These are phyloP conservation scores for Amyelois transitella DNA, from an alignment of 1,140 invertebrate genomes.

Conservation along the genomic window DNA sequence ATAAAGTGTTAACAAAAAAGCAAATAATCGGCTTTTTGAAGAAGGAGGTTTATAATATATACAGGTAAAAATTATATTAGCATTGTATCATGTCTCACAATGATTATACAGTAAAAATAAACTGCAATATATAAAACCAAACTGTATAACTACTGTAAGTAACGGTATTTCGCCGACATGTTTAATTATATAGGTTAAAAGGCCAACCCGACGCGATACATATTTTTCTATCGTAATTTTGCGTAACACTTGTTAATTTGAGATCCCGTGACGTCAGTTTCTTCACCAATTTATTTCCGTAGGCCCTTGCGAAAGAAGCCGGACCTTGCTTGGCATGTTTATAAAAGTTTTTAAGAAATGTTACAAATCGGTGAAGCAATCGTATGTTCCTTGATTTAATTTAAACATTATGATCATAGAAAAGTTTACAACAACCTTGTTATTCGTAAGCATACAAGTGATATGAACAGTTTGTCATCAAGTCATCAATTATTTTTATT, in stretches of 20 bases:
- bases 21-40: no score
- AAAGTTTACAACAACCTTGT: not conserved
- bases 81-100: no score
- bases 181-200: constrained; percentile 22
- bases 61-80: no score
- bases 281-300: constrained; percentile 48
- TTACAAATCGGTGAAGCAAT: not conserved
- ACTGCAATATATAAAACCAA: no score
- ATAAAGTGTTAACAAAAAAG: no score
- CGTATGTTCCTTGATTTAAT: not conserved
- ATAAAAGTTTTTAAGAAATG: constrained; percentile 1
- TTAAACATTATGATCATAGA: not conserved
- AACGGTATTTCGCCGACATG: no score
- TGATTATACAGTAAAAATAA: no score
- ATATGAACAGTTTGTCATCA: no score
- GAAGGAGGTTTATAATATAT: no score
- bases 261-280: constrained; percentile 38
- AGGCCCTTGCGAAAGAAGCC: constrained; percentile 44
- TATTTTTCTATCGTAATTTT: constrained; percentile 30
- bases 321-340: constrained; percentile 8
- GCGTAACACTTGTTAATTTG: constrained; percentile 49
- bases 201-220: constrained; percentile 17
- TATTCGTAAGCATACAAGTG: no score
- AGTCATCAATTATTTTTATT: no score
- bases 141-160: no score